A percentile compares a stretch with the other conserved stretches of the same genome.
Evolutionary conservation across 2,888 invertebrate genomes (phyloP).

Genomic region (Campoletis raptor): DNA sequence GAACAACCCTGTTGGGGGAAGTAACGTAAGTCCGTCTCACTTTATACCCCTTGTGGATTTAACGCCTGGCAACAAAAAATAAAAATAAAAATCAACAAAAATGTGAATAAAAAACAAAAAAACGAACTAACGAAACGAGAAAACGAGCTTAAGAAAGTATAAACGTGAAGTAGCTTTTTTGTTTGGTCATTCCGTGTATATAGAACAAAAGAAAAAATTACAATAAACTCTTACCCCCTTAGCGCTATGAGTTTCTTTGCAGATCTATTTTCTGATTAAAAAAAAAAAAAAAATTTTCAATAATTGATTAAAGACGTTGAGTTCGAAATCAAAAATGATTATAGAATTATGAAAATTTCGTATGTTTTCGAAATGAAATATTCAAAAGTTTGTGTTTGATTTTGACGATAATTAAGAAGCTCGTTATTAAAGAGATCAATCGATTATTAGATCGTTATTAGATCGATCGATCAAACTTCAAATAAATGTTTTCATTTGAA

Average conservation of each 20-base stretch:
- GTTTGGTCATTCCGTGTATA: constrained; percentile 17
- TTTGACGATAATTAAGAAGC: no score
- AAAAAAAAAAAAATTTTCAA: no score
- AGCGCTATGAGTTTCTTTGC: not conserved
- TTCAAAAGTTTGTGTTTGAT: no score
- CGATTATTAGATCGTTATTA: no score
- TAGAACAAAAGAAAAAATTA: not conserved
- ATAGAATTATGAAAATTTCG: no score
- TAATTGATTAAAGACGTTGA: no score
- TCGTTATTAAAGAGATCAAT: no score
- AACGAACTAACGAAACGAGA: constrained; percentile 19
- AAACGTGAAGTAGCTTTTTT: constrained; percentile 45
- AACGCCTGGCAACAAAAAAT: constrained; percentile 50
- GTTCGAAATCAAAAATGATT: no score
- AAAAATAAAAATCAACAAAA: not conserved
- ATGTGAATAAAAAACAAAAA: no score
- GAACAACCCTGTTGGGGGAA: constrained; percentile 50
- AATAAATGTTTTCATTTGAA: not conserved
- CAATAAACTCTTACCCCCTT: not conserved
- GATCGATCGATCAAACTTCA: no score
- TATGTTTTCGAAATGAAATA: no score
- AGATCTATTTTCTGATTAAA: not conserved
- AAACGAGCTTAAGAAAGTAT: constrained; percentile 63
- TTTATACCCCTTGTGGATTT: constrained; percentile 70
- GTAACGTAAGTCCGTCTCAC: constrained; percentile 50